A percentile compares a stretch with the other conserved stretches of the same genome.
phyloP scores from a whole-genome alignment of 2,888 invertebrate species.

The Netelia melanura region DNA sequence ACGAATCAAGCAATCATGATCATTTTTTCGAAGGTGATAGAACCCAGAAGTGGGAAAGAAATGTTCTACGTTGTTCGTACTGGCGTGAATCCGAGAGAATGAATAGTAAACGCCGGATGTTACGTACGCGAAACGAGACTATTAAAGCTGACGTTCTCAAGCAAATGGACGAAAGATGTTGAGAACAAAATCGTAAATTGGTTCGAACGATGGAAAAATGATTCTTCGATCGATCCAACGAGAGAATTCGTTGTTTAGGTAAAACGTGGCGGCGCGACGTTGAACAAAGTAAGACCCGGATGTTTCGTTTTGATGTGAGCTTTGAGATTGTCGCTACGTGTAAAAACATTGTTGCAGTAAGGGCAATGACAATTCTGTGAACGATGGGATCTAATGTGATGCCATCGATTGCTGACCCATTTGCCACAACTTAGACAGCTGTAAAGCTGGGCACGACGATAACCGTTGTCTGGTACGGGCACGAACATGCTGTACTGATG shows the following conservation, averaged over 20 bases:
- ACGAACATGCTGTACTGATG: conserved; percentile 79
- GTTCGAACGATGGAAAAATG: background rate
- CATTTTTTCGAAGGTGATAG: background rate
- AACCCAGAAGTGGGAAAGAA: conserved; percentile 10
- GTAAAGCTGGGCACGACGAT: conserved; percentile 83
- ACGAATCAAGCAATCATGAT: background rate
- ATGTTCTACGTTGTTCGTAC: conserved; percentile 1
- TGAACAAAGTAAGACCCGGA: conserved; percentile 67
- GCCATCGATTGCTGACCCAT: conserved; percentile 89
- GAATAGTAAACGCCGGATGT: background rate
- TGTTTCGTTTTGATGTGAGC: conserved; percentile 89
- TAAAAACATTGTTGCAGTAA: conserved; percentile 88
- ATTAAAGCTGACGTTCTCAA: background rate
- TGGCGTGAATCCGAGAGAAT: background rate
- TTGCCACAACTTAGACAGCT: conserved; percentile 89
- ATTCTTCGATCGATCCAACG: too few species aligned
- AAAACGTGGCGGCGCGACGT: background rate
- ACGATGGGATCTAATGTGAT: conserved; percentile 89
- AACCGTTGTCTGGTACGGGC: conserved; percentile 76
- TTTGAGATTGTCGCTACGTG: conserved; percentile 89
- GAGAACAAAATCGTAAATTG: background rate
- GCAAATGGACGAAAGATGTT: background rate
- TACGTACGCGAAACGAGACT: background rate
- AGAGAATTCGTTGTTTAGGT: background rate
- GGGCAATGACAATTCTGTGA: conserved; percentile 88